Evolutionary conservation across 1,140 invertebrate genomes (phyloP).

Genomic region (Aphaenogaster floridana): DNA sequence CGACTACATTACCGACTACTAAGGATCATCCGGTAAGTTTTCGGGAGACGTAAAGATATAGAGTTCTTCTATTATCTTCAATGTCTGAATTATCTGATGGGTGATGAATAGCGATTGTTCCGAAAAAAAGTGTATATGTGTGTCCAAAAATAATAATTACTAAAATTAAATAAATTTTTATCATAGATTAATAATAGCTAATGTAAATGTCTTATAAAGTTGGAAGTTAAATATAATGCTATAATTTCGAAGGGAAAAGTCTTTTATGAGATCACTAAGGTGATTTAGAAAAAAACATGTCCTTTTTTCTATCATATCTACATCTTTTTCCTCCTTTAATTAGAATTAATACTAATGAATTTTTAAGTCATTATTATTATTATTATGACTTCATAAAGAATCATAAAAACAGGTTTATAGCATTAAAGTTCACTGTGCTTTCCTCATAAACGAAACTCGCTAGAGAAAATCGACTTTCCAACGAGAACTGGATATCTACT

Average conservation of each 20-base stretch:
- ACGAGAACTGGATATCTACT: slow-evolving; percentile 33
- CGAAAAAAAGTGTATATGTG: background rate
- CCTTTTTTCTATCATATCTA: background rate
- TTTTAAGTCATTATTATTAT: background rate
- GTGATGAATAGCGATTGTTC: background rate
- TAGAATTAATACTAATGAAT: background rate
- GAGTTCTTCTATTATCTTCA: slow-evolving; percentile 68
- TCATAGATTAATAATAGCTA: background rate
- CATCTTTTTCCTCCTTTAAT: background rate
- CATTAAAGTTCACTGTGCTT: background rate
- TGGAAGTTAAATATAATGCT: background rate
- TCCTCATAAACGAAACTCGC: slow-evolving; percentile 16
- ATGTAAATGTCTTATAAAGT: background rate
- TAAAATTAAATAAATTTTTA: background rate
- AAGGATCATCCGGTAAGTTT: slow-evolving; percentile 63
- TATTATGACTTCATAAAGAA: background rate
- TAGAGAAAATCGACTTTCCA: slow-evolving; percentile 57
- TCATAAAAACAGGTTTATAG: background rate
- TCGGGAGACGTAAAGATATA: slow-evolving; percentile 39
- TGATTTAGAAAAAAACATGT: background rate
- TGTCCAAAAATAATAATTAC: background rate
- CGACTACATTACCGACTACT: slow-evolving; percentile 76
- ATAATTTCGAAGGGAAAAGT: background rate
- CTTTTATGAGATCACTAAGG: background rate
- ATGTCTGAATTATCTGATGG: slow-evolving; percentile 58